Evolutionary conservation across 2,113 vertebrate genomes (phyloP).

Genomic region (Psilopsiagon aurifrons): DNA sequence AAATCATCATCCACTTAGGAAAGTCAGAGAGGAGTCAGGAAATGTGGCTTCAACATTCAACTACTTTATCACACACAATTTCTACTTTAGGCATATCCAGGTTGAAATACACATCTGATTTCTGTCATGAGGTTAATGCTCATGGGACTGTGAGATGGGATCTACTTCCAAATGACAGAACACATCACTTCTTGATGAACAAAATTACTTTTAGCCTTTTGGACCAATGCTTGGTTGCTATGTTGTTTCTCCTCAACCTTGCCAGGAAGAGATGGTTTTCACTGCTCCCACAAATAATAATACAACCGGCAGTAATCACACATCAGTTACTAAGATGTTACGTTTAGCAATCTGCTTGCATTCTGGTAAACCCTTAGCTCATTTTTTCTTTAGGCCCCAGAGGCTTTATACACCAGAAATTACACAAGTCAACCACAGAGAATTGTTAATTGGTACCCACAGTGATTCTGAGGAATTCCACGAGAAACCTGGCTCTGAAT

Average conservation of each 20-base stretch:
- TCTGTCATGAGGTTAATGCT: neutral
- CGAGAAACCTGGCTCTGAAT: conserved; percentile 37
- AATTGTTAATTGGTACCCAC: conserved; percentile 9
- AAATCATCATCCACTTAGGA: no score
- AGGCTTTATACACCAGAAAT: conserved; percentile 64
- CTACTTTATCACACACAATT: conserved; percentile 61
- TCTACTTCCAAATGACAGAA: neutral
- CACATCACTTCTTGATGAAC: neutral
- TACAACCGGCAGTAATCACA: neutral
- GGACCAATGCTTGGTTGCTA: neutral
- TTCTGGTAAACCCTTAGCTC: neutral
- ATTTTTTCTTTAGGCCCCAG: neutral
- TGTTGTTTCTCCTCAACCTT: neutral
- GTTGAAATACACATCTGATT: conserved; percentile 40
- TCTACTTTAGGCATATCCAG: conserved; percentile 57
- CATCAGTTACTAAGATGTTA: neutral
- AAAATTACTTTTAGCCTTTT: conserved; percentile 24
- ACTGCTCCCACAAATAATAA: neutral
- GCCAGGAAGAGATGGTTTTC: neutral
- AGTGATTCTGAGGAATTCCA: conserved; percentile 50
- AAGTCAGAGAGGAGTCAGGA: neutral
- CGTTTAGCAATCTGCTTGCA: neutral
- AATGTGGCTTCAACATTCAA: conserved; percentile 36
- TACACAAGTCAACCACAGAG: conserved; percentile 37
- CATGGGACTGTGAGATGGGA: conserved; percentile 2